A percentile compares a stretch with the other conserved stretches of the same genome.
phyloP scores from a whole-genome alignment of 2,113 vertebrate species.

The Sceloporus undulatus region DNA sequence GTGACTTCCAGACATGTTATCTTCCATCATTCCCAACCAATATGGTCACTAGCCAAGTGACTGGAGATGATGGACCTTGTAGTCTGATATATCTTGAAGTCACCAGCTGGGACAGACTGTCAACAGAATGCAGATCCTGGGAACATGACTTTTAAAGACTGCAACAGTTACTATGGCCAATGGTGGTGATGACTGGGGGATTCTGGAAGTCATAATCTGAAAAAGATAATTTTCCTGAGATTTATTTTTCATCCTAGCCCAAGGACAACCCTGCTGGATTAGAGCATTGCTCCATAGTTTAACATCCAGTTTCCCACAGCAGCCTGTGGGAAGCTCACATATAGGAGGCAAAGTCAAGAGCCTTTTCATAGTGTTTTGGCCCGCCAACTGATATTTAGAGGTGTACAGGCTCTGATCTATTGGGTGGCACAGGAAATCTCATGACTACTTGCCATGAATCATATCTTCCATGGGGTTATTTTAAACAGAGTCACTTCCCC shows the following conservation, averaged over 20 bases:
- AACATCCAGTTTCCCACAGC: background rate
- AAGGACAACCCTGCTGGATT: background rate
- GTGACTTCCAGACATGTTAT: background rate
- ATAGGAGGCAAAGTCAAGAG: background rate
- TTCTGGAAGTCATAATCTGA: too few relatives aligned
- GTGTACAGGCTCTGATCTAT: too few relatives aligned
- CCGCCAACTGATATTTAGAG: too few relatives aligned
- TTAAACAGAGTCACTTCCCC: background rate
- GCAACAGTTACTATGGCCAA: too few relatives aligned
- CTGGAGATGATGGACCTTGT: background rate
- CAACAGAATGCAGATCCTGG: too few relatives aligned
- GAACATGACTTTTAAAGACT: too few relatives aligned
- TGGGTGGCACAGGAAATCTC: too few relatives aligned
- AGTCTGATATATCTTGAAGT: background rate
- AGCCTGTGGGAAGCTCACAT: background rate
- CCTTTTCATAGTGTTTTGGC: background rate
- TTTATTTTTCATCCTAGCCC: too few relatives aligned
- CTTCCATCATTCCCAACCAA: background rate
- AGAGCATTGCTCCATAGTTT: background rate
- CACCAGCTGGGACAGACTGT: background rate
- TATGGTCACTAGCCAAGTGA: background rate
- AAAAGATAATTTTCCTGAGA: too few relatives aligned
- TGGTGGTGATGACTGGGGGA: too few relatives aligned
- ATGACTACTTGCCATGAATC: background rate
- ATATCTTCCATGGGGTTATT: background rate